phyloP scores from a whole-genome alignment of 1,140 invertebrate species.

The Scaptomyza montana region DNA sequence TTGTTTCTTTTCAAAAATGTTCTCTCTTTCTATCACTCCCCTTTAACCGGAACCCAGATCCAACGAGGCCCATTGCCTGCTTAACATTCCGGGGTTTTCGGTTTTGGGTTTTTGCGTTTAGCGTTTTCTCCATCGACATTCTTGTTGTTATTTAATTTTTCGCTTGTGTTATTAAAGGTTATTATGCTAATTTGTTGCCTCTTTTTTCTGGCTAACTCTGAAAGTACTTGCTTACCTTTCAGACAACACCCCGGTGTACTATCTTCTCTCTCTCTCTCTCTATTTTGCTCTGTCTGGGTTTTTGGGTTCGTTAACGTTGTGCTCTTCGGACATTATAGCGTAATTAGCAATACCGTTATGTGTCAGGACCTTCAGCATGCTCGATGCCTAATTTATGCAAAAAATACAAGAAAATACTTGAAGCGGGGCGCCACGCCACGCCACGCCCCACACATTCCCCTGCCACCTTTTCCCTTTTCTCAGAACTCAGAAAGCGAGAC shows the following conservation, averaged over 20 bases:
- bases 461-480: no score
- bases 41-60: neutral
- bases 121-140: slow-evolving; percentile 7
- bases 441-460: neutral
- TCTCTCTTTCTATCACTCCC: neutral
- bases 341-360: slow-evolving; percentile 77
- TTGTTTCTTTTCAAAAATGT: no score
- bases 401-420: slow-evolving; percentile 11
- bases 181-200: slow-evolving; percentile 70
- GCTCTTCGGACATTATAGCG: slow-evolving; percentile 64
- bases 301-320: neutral
- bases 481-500: neutral
- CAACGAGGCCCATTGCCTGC: slow-evolving; percentile 6
- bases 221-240: neutral
- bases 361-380: slow-evolving; percentile 43
- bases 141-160: slow-evolving; percentile 78
- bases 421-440: neutral
- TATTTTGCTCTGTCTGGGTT: slow-evolving; percentile 9
- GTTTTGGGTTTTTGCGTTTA: neutral
- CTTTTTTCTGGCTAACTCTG: slow-evolving; percentile 4
- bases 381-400: slow-evolving; percentile 75
- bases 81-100: slow-evolving; percentile 49
- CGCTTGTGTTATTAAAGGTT: slow-evolving; percentile 79
- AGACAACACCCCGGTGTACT: neutral
- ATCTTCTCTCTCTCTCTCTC: slow-evolving; percentile 2